phyloP scores from a whole-genome alignment of 2,113 vertebrate species.

The Ochotona princeps region DNA sequence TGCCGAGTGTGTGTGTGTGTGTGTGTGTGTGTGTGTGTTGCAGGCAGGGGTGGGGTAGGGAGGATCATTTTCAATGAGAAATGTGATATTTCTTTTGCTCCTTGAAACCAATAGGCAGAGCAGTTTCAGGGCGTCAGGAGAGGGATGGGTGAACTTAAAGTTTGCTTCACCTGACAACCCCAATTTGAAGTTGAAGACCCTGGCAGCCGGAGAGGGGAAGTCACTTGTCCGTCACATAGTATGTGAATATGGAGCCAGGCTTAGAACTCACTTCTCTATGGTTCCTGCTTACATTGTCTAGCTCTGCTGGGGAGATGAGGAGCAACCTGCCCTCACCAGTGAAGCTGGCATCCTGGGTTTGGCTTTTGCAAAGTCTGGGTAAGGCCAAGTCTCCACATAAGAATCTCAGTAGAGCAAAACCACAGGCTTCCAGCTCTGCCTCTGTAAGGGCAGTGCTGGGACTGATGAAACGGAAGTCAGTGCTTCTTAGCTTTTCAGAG shows the following conservation, averaged over 20 bases:
- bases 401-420: background rate
- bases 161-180: background rate
- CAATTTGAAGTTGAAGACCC: background rate
- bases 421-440: background rate
- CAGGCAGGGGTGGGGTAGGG: too few species aligned
- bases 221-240: background rate
- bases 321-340: too few species aligned
- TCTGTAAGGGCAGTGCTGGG: background rate
- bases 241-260: background rate
- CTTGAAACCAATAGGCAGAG: background rate
- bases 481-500: background rate
- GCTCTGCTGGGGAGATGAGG: background rate
- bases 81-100: background rate
- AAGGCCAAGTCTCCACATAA: background rate
- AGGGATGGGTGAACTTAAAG: background rate
- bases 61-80: constrained; percentile 20
- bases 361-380: background rate
- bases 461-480: background rate
- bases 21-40: too few species aligned
- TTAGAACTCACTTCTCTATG: background rate
- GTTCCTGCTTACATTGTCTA: accelerated
- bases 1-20: too few species aligned
- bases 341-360: background rate
- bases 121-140: background rate
- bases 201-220: background rate